These are phyloP conservation scores for Gavialis gangeticus DNA, from an alignment of 2,113 vertebrate genomes.

Conservation along the genomic window DNA sequence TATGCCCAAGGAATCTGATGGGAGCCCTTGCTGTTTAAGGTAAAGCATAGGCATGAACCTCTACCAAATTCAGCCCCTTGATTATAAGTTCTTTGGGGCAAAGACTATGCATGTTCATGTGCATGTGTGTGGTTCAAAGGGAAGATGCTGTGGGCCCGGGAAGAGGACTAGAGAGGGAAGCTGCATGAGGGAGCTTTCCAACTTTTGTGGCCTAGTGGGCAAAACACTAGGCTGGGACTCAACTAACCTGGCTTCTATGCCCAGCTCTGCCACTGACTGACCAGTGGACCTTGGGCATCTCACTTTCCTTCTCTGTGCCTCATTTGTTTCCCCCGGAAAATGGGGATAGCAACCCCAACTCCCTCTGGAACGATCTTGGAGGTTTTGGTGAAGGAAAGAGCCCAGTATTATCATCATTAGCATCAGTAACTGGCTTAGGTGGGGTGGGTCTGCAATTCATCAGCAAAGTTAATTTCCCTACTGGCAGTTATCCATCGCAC, in stretches of 20 bases:
- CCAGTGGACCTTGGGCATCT: accelerated
- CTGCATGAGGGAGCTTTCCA: not conserved
- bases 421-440: accelerated
- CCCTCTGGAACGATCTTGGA: not conserved
- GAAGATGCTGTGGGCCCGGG: not conserved
- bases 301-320: not conserved
- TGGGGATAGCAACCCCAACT: not conserved
- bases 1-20: not conserved
- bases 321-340: not conserved
- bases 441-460: not conserved
- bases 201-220: not conserved
- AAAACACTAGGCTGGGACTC: not conserved
- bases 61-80: not conserved
- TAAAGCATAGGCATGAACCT: not conserved
- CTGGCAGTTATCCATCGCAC: accelerated
- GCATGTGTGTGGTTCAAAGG: slow-evolving; percentile 23
- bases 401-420: not conserved
- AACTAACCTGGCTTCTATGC: not conserved
- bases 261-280: not conserved
- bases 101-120: not conserved
- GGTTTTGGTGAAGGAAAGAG: too few relatives aligned
- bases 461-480: not conserved
- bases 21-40: not conserved
- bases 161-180: not conserved
- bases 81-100: not conserved